Base-by-base conservation (phyloP, 23 tunicate genomes). In the Oikopleura albicans region DNA sequence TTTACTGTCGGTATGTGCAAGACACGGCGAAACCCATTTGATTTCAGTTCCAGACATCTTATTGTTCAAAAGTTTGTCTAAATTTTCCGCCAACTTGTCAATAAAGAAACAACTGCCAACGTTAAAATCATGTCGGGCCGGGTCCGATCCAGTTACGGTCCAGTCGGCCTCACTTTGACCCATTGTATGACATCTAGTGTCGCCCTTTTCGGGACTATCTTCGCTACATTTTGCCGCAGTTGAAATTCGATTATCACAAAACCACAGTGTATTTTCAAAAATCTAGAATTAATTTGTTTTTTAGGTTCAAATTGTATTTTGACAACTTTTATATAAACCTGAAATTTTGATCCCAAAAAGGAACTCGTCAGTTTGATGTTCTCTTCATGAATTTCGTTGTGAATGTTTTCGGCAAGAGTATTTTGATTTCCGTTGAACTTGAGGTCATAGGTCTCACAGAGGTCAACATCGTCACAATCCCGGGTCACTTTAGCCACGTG, bases 21-120 rank as follows among this genome's bases (percentile, higher is more conserved):
- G 31, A 71, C 79, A 71, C 27, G 79, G 79, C 34, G 79, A 71
- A 2, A 71, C 35, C 79, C 79, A 71, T 16, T 71, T 71, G 33
- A 71, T 71, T 16, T 34, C 79, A 2, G 79, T 71, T 16, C 37
- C 4, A 27, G 28, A 34, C 4, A 71, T 27, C 4, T 31, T 31
- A 12, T 2, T 29, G 31, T 71, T 31, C 2, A 12, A 2, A 16
- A 71, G 37, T 29, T 29, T 29, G 36, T 71, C 79, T 2, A 71
- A 12, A 12, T 71, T 16, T 4, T 71, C 79, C 79, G 27, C 31
- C 34, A 71, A 12, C 4, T 71, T 71, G 4, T 71, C 35, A 2
- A 71, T 29, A 71, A 12, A 71, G 31, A 22, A 71, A 71, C 79
- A 71, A 16, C 34, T 2, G 4, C 79, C 79, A 31, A 71, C 31